A percentile compares a stretch with the other conserved stretches of the same genome.
Evolutionary conservation across 2,797 vertebrate genomes (phyloP).

Genomic region (Hypotaenidia okinawae): DNA sequence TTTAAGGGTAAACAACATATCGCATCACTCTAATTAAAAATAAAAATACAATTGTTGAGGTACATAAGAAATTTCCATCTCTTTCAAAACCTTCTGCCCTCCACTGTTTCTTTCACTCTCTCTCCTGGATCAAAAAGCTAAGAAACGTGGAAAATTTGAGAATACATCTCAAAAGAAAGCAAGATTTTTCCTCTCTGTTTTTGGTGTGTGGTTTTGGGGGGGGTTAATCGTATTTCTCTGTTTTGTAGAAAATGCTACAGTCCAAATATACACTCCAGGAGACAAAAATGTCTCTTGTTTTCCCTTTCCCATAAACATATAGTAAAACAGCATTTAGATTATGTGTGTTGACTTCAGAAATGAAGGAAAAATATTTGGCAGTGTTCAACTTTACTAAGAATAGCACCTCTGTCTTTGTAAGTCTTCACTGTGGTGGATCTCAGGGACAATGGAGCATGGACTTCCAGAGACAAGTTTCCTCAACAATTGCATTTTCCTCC

Average conservation of each 20-base stretch:
- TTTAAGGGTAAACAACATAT: neutral
- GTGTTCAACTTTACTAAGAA: neutral
- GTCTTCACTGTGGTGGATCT: neutral
- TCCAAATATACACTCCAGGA: neutral
- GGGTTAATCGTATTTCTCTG: neutral
- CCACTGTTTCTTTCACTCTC: neutral
- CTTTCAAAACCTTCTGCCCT: neutral
- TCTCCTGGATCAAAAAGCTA: neutral
- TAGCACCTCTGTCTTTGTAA: neutral
- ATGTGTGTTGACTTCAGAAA: rapidly evolving
- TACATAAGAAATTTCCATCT: neutral
- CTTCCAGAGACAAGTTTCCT: neutral
- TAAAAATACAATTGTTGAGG: neutral
- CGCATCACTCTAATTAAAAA: neutral
- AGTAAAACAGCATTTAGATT: neutral
- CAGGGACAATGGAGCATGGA: rapidly evolving
- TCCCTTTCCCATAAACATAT: neutral
- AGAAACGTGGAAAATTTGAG: neutral
- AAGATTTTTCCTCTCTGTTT: neutral
- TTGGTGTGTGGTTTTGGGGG: neutral
- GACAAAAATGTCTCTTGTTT: neutral
- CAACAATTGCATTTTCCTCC: neutral
- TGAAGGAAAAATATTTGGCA: neutral
- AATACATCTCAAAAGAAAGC: neutral
- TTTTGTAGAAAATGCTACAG: neutral